phyloP scores from a whole-genome alignment of 2,888 invertebrate species.

The Lithophane socia region DNA sequence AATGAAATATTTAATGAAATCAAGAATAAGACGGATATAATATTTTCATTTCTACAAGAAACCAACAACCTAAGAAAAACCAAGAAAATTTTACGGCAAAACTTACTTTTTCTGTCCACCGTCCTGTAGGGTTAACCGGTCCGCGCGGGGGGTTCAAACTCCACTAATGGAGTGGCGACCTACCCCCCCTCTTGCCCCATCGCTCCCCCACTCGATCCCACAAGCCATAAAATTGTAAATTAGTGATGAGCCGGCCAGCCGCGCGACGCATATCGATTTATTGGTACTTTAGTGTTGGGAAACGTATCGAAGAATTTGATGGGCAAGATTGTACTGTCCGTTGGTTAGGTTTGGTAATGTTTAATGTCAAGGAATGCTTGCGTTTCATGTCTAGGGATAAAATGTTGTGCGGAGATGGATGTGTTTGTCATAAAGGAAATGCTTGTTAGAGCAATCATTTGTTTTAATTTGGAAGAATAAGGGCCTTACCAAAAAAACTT shows the following conservation, averaged over 20 bases:
- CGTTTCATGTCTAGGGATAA: constrained; percentile 14
- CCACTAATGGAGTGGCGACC: constrained; percentile 85
- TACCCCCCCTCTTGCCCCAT: constrained; percentile 67
- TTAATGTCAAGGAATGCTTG: constrained; percentile 41
- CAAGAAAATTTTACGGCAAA: constrained; percentile 7
- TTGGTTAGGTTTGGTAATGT: constrained; percentile 17
- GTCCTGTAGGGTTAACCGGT: constrained; percentile 82
- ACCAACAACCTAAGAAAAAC: not conserved
- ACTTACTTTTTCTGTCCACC: constrained; percentile 73
- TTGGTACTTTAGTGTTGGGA: constrained; percentile 83
- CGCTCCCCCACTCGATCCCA: constrained; percentile 79
- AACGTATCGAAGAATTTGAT: constrained; percentile 62
- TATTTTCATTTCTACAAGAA: not conserved
- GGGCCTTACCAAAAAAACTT: too few species aligned
- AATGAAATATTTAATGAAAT: too few species aligned
- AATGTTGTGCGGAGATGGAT: not conserved
- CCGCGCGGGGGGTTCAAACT: constrained; percentile 78
- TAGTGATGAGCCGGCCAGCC: constrained; percentile 88
- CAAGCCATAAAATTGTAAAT: constrained; percentile 90
- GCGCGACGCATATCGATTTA: constrained; percentile 88
- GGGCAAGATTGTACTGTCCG: constrained; percentile 28
- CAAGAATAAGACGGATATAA: too few species aligned
- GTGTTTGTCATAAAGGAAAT: not conserved
- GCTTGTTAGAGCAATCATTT: not conserved
- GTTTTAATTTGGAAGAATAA: not conserved